Evolutionary conservation across 2,888 invertebrate species (phyloP).

Genomic region (Drosophila algonquin): DNA sequence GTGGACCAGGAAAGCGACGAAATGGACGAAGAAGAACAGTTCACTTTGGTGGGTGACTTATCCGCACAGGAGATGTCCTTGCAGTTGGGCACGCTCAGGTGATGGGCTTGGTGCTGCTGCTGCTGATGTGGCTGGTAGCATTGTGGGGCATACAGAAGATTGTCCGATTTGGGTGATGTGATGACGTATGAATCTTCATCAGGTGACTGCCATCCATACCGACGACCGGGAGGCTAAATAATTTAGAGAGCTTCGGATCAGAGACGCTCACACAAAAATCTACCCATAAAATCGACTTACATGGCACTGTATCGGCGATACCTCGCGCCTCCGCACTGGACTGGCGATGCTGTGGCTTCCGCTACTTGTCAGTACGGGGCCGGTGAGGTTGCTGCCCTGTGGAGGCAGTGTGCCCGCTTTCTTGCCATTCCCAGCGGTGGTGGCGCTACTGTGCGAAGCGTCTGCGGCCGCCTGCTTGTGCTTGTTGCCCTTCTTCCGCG

Average conservation of each 20-base stretch:
- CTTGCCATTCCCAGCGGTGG: conserved; percentile 46
- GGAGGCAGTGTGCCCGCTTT: conserved; percentile 67
- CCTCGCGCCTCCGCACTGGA: conserved; percentile 84
- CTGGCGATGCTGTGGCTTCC: conserved; percentile 80
- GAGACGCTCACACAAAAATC: not conserved
- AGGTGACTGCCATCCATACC: conserved; percentile 84
- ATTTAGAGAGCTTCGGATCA: not conserved
- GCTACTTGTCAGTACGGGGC: conserved; percentile 67
- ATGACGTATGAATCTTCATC: conserved; percentile 79
- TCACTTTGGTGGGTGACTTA: conserved; percentile 70
- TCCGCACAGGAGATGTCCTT: conserved; percentile 70
- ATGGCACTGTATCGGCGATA: conserved; percentile 84
- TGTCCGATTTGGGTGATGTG: conserved; percentile 83
- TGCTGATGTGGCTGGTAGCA: conserved; percentile 69
- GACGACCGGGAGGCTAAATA: conserved; percentile 82
- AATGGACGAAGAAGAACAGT: conserved; percentile 80
- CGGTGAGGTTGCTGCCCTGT: conserved; percentile 60
- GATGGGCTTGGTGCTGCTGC: conserved; percentile 57
- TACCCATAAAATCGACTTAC: conserved; percentile 66
- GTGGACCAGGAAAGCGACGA: conserved; percentile 82
- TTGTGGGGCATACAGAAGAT: conserved; percentile 81
- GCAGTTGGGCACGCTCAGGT: conserved; percentile 61
- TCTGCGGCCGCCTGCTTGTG: conserved; percentile 83
- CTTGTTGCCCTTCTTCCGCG: conserved; percentile 88
- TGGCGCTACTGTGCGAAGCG: conserved; percentile 14